Conservation (phyloP, 2,888 invertebrate genomes). For the Caenorhabditis wallacei region DNA sequence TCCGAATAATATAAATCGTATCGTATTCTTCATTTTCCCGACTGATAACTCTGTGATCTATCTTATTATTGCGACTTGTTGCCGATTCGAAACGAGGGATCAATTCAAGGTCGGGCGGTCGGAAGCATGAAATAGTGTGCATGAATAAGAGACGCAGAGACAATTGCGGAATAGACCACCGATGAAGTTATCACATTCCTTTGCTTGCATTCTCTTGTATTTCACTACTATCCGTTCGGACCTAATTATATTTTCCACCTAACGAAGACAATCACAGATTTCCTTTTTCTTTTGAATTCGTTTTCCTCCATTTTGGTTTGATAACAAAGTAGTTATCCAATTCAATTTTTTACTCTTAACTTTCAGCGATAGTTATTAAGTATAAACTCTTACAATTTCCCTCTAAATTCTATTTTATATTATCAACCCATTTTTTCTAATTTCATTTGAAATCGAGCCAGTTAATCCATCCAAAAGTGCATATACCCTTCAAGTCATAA, state of each 20-base stretch:
- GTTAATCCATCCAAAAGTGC: no score
- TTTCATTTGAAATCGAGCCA: no score
- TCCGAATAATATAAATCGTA: constrained; percentile 25
- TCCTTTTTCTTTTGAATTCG: not conserved
- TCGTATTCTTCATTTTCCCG: constrained; percentile 22
- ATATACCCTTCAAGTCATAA: no score
- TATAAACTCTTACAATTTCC: no score
- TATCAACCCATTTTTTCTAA: no score
- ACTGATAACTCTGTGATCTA: constrained; percentile 49
- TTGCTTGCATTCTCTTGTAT: constrained; percentile 24
- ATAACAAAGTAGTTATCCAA: not conserved
- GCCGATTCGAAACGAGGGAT: constrained; percentile 45
- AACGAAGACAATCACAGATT: constrained; percentile 8
- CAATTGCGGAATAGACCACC: constrained; percentile 43
- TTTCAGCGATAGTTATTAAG: not conserved
- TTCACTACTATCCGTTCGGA: constrained; percentile 42
- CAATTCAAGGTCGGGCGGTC: constrained; percentile 52
- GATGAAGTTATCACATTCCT: constrained; percentile 58
- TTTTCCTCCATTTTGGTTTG: constrained; percentile 7
- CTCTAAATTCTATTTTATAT: no score
- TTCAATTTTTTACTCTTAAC: not conserved
- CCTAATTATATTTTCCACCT: constrained; percentile 53
- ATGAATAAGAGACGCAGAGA: constrained; percentile 24
- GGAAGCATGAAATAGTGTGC: constrained; percentile 29
- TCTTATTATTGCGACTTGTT: constrained; percentile 61